phyloP scores from a whole-genome alignment of 2,113 vertebrate species.

The Mobula hypostoma region DNA sequence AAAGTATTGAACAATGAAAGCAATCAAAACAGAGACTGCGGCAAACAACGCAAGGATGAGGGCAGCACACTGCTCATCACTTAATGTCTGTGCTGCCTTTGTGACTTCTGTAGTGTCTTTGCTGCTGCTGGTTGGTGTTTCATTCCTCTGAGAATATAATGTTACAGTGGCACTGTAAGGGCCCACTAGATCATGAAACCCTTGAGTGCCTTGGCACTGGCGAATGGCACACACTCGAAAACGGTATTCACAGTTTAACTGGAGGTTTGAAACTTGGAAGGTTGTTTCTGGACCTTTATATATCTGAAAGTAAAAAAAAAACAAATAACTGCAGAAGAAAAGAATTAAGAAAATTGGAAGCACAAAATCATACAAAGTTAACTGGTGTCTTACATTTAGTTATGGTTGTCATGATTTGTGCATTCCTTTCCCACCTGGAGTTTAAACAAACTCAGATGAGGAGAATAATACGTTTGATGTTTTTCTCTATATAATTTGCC shows the following conservation, averaged over 20 bases:
- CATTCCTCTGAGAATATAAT: conserved; percentile 73
- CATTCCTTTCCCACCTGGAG: background rate
- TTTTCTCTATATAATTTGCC: background rate
- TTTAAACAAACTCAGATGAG: background rate
- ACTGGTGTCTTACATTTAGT: background rate
- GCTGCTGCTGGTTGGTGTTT: conserved; percentile 52
- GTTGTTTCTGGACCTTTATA: conserved; percentile 78
- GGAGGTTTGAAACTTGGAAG: conserved; percentile 73
- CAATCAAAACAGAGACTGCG: conserved; percentile 87
- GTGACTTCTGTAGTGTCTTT: conserved; percentile 59
- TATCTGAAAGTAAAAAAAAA: conserved; percentile 52
- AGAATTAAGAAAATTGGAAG: background rate
- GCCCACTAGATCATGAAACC: conserved; percentile 73
- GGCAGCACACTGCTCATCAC: conserved; percentile 88
- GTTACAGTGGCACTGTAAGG: conserved; percentile 82
- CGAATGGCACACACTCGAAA: conserved; percentile 83
- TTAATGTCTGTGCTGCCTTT: conserved; percentile 69
- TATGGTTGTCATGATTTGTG: background rate
- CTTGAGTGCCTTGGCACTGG: conserved; percentile 75
- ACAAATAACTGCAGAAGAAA: background rate
- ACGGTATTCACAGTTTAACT: conserved; percentile 83
- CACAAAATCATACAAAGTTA: background rate
- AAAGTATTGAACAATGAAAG: conserved; percentile 95
- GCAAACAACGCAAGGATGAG: conserved; percentile 89
- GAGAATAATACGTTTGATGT: background rate